Base-by-base conservation (phyloP, 2,888 invertebrate genomes). In the Homarus gammarus region DNA sequence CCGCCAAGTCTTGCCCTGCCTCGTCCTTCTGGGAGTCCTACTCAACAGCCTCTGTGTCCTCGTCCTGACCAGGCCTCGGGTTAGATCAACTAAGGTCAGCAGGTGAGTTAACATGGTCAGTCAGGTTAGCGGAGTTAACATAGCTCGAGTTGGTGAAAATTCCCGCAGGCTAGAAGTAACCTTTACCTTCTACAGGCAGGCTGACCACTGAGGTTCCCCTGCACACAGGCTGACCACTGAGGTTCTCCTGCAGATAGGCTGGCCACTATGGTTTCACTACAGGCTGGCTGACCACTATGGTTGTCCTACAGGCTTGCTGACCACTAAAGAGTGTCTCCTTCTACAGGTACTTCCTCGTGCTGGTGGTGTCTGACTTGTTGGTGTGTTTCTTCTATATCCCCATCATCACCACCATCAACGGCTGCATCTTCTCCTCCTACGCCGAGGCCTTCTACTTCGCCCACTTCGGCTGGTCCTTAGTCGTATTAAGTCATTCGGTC, bases 341-440 rank as follows among this genome's bases (percentile, higher is more conserved):
- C 2, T 12, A 6, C 86, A 86, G 86, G 44, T 86, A 86, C 56
- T 72, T 86, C 79, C 36, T 86, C 18, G 70, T 51, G 22, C 79
- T 86, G 38, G 70, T 70, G 3, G 49, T 51, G 49, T 86, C 70
- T 5, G 86, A 86, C 79, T 72, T 86, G 79, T 3, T 86, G 38
- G 86, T 79, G 72, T 86, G 86, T 31, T 15, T 79, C 38, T 86
- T 79, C 79, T 27, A 79, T 40, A 79, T 86, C 79, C 86, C 86
- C 51, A 75, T 86, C 70, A 79, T 79, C 79, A 72, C 79, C 51
- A 86, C 79, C 56, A 79, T 86, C 78, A 86, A 75, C 0, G 86
- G 86, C 31, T 86, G 86, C 72, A 31, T 40, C 40, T 79, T 56
- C 72, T 79, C 49, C 49, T 51, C 70, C 56, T 86, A 86, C 68